phyloP scores from a whole-genome alignment of 2,113 vertebrate species.

The Oenanthe melanoleuca region DNA sequence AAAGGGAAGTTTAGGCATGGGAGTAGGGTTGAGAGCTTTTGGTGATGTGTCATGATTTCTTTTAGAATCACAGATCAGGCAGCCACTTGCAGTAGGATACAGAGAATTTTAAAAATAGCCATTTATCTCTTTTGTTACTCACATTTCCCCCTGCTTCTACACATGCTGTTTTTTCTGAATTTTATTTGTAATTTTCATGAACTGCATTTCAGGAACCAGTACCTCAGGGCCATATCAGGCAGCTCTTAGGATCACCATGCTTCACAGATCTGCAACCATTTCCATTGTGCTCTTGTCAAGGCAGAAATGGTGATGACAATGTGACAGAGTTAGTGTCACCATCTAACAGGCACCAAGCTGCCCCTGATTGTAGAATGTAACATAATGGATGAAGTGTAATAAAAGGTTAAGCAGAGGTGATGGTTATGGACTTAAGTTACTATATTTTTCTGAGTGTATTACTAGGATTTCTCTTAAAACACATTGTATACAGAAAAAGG shows the following conservation, averaged over 20 bases:
- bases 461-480: neutral
- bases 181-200: neutral
- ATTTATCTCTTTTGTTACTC: neutral
- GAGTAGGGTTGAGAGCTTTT: neutral
- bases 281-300: neutral
- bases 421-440: neutral
- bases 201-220: neutral
- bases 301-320: neutral
- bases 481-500: neutral
- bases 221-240: neutral
- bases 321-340: neutral
- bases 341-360: neutral
- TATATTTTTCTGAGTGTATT: neutral
- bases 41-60: fast-evolving
- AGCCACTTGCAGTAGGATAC: neutral
- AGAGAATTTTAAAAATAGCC: neutral
- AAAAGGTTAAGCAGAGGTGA: neutral
- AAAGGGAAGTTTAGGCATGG: neutral
- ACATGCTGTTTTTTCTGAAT: neutral
- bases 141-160: neutral
- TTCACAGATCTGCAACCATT: neutral
- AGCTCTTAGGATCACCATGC: fast-evolving
- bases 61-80: neutral
- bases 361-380: neutral
- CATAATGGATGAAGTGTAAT: neutral